Percentiles rank a stretch among this genome's conserved stretches.
Evolutionary conservation across 2,113 vertebrate species (phyloP).

Genomic region (Brachypodius melanocephalos): DNA sequence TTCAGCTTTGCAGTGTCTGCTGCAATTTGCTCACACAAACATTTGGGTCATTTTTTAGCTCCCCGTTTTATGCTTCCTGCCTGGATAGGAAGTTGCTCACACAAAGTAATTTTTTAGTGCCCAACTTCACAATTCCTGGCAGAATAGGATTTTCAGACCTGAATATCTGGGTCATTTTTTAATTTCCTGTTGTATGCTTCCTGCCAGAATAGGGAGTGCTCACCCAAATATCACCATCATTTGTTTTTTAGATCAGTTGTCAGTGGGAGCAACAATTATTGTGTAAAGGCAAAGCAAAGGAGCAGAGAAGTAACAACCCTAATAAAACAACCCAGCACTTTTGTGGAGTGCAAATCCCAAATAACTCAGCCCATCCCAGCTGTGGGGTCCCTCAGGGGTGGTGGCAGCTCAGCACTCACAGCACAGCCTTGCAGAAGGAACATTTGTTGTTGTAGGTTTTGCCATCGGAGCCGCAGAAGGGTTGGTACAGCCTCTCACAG

Average conservation of each 20-base stretch:
- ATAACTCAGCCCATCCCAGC: not conserved
- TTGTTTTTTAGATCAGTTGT: not conserved
- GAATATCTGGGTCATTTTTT: not conserved
- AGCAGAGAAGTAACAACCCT: not conserved
- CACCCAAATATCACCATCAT: not conserved
- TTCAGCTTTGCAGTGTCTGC: not conserved
- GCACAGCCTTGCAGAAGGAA: slow-evolving; percentile 49
- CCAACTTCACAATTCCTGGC: not conserved
- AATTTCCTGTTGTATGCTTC: not conserved
- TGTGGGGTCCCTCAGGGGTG: not conserved
- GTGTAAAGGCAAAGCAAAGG: not conserved
- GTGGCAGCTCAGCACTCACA: not conserved
- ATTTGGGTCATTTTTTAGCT: not conserved
- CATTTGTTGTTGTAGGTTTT: slow-evolving; percentile 63
- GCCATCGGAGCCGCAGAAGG: slow-evolving; percentile 45
- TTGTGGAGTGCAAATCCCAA: not conserved
- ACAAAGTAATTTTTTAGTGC: not conserved
- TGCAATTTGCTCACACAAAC: not conserved
- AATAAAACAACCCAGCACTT: not conserved
- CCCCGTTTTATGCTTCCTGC: not conserved
- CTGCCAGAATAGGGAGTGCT: not conserved
- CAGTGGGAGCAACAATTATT: not conserved
- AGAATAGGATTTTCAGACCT: not conserved
- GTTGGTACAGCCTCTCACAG: slow-evolving; percentile 34
- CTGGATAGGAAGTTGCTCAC: not conserved